Percentiles rank a stretch among this genome's conserved stretches.
phyloP scores from a whole-genome alignment of 2,888 invertebrate species.

The Eulithis prunata region DNA sequence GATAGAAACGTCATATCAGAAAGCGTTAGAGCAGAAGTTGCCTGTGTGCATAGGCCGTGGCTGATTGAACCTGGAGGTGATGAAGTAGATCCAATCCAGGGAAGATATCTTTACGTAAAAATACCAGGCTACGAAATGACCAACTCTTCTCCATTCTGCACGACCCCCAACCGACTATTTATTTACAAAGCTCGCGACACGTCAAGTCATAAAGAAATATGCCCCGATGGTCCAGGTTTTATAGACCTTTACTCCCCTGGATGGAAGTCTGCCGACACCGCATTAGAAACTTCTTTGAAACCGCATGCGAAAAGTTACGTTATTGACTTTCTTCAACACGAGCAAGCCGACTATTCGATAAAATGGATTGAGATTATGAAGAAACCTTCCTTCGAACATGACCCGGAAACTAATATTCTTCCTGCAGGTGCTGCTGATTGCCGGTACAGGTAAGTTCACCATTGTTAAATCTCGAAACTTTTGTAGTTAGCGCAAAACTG shows the following conservation, averaged over 20 bases:
- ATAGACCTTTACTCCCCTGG: conserved; percentile 90
- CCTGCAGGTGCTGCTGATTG: conserved; percentile 85
- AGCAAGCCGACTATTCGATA: conserved; percentile 89
- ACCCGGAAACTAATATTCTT: conserved; percentile 79
- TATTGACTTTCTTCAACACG: conserved; percentile 89
- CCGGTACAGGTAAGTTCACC: conserved; percentile 85
- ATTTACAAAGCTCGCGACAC: conserved; percentile 89
- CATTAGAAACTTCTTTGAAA: conserved; percentile 75
- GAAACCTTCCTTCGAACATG: conserved; percentile 80
- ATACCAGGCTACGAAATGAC: conserved; percentile 87
- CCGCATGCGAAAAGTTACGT: conserved; percentile 88
- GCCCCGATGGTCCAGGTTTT: conserved; percentile 83
- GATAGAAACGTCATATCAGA: conserved; percentile 81
- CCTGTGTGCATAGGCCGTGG: conserved; percentile 91
- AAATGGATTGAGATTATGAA: conserved; percentile 92
- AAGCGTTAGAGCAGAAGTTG: conserved; percentile 81
- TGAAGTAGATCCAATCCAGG: conserved; percentile 83
- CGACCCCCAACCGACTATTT: conserved; percentile 88
- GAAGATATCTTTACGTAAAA: conserved; percentile 89
- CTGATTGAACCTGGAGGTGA: conserved; percentile 90
- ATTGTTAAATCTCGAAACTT: conserved; percentile 20
- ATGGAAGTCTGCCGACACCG: conserved; percentile 82
- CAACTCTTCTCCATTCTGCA: conserved; percentile 81
- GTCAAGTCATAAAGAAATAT: conserved; percentile 86
- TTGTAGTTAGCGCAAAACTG: conserved; percentile 12